Percentiles rank a stretch among this genome's conserved stretches.
Evolutionary conservation across 2,797 vertebrate genomes (phyloP).

Genomic region (Hyperoplus immaculatus): DNA sequence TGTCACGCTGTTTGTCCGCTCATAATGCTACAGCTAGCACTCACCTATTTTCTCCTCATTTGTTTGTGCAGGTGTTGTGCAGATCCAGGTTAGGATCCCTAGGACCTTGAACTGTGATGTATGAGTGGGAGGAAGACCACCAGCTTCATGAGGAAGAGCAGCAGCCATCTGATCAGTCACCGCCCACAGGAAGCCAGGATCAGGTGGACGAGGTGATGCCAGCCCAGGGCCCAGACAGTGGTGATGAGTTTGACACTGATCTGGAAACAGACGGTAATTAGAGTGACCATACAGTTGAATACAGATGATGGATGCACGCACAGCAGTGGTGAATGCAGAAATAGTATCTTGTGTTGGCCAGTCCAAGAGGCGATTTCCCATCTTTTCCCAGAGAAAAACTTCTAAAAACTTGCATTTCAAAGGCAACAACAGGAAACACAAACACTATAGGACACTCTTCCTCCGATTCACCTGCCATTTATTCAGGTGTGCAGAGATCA

Average conservation of each 20-base stretch:
- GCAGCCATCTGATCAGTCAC: not conserved
- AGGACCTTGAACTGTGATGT: not conserved
- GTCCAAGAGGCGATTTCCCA: too few relatives aligned
- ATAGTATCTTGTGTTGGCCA: too few relatives aligned
- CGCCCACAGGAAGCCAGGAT: not conserved
- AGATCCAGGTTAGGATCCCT: not conserved
- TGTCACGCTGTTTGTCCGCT: not conserved
- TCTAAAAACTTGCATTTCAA: too few relatives aligned
- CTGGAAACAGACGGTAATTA: slow-evolving; percentile 44
- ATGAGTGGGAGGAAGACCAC: slow-evolving; percentile 7
- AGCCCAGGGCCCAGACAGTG: not conserved
- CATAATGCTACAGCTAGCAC: not conserved
- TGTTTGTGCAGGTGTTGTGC: not conserved
- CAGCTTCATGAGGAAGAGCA: not conserved
- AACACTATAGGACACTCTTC: too few relatives aligned
- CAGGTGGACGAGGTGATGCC: not conserved
- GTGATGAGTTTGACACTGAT: slow-evolving; percentile 44
- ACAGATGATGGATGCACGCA: not conserved
- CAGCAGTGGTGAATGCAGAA: too few relatives aligned
- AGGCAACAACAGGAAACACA: too few relatives aligned
- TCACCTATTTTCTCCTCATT: not conserved
- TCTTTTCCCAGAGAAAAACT: too few relatives aligned
- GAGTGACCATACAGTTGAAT: not conserved
- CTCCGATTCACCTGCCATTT: too few relatives aligned
- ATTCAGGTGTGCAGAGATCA: too few relatives aligned